These are phyloP conservation scores for Toxonevra muliebris DNA, from an alignment of 2,888 invertebrate genomes.

Conservation along the genomic window DNA sequence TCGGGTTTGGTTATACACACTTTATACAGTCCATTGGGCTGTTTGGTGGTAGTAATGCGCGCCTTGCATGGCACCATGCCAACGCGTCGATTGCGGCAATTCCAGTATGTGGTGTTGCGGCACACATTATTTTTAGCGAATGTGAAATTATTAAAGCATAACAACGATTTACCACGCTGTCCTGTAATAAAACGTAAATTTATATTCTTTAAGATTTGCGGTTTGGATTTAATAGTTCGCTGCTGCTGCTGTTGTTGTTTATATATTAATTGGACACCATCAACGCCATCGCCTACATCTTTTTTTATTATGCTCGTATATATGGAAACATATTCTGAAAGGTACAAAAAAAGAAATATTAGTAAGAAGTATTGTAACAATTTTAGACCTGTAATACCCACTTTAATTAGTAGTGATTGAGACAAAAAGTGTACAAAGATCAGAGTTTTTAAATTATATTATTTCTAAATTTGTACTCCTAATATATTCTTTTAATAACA, in stretches of 20 bases:
- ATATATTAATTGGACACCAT: neutral
- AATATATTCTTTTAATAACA: no score
- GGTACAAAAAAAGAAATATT: neutral
- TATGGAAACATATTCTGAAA: constrained; percentile 16
- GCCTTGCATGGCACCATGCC: constrained; percentile 57
- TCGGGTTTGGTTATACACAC: constrained; percentile 57
- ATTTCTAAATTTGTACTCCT: no score
- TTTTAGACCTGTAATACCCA: no score
- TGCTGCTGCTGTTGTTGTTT: neutral
- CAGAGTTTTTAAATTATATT: no score
- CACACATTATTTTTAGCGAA: constrained; percentile 61
- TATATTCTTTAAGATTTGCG: constrained; percentile 15
- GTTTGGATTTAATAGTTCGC: neutral
- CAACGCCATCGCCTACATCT: neutral
- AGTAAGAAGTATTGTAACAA: neutral
- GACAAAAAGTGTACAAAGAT: no score
- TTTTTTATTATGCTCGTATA: neutral
- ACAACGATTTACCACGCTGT: constrained; percentile 58
- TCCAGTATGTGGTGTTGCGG: constrained; percentile 61
- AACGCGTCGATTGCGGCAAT: constrained; percentile 58
- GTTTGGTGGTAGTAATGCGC: constrained; percentile 54
- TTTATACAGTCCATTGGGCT: constrained; percentile 54
- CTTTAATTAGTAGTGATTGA: no score
- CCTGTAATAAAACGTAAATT: constrained; percentile 58
- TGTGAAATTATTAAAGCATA: constrained; percentile 58